phyloP scores from a whole-genome alignment of 1,140 invertebrate genomes.

The Brevipalpus yothersi region DNA sequence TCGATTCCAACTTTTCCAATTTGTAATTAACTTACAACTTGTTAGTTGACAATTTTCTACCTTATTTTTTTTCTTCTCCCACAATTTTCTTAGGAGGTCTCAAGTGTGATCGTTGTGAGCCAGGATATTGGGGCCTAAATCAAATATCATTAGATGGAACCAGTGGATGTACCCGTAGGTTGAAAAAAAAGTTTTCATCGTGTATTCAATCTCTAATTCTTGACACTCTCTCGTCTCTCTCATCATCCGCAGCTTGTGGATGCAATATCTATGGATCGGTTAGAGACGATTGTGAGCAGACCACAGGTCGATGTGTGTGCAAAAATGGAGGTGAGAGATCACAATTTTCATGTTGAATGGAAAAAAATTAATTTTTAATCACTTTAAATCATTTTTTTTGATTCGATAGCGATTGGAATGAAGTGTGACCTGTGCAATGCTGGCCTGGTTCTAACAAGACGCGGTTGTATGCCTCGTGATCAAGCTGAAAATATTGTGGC shows the following conservation, averaged over 20 bases:
- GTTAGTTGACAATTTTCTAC: neutral
- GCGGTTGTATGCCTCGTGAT: slow-evolving; percentile 35
- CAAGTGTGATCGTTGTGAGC: slow-evolving; percentile 63
- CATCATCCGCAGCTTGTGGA: slow-evolving; percentile 5
- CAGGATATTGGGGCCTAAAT: slow-evolving; percentile 58
- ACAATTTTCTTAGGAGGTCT: slow-evolving; percentile 30
- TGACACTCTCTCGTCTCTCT: neutral
- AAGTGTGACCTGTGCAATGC: slow-evolving; percentile 57
- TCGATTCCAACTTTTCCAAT: neutral
- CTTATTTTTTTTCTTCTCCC: neutral
- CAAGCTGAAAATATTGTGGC: too few species aligned
- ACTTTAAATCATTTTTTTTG: too few species aligned
- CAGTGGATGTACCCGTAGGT: slow-evolving; percentile 65
- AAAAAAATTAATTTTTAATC: too few species aligned
- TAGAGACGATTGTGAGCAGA: slow-evolving; percentile 55
- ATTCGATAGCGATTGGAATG: slow-evolving; percentile 41
- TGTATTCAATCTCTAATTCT: neutral
- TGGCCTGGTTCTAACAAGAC: slow-evolving; percentile 40
- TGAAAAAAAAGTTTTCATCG: too few species aligned
- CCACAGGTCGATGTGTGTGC: slow-evolving; percentile 37
- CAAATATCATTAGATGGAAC: slow-evolving; percentile 46
- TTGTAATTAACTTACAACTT: neutral
- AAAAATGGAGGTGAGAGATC: too few species aligned
- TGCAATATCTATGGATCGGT: slow-evolving; percentile 48
- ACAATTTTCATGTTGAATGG: too few species aligned